These are phyloP conservation scores for Triplophysa siluroides DNA, from an alignment of 2,113 vertebrate species.

Conservation along the genomic window DNA sequence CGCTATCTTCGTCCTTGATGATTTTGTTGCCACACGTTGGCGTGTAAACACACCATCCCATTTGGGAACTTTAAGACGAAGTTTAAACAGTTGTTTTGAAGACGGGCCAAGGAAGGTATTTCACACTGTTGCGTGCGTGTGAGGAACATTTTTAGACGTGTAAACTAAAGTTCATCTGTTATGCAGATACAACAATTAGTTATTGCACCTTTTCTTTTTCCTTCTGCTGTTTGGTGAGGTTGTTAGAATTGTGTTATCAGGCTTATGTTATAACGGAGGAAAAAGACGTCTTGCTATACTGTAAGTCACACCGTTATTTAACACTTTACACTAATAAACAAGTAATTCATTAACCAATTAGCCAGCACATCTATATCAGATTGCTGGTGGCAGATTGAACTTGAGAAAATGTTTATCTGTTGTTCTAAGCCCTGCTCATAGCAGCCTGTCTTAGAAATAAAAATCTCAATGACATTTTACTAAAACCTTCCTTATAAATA, in stretches of 20 bases:
- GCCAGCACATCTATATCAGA: not conserved
- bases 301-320: slow-evolving; percentile 5
- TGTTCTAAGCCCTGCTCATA: not conserved
- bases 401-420: not conserved
- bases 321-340: slow-evolving; percentile 11
- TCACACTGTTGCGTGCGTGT: not conserved
- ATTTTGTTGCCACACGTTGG: slow-evolving; percentile 15
- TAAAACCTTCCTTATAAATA: not conserved
- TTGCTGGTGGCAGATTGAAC: not conserved
- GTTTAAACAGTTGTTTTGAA: not conserved
- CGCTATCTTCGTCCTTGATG: slow-evolving; percentile 12
- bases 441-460: not conserved
- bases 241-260: not conserved
- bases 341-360: not conserved
- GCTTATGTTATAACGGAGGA: not conserved
- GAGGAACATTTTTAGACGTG: slow-evolving; percentile 2
- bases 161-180: slow-evolving; percentile 2
- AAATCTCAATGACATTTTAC: not conserved
- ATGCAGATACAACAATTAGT: slow-evolving; percentile 16
- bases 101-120: not conserved
- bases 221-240: not conserved
- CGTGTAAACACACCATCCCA: not conserved
- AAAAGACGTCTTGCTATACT: not conserved
- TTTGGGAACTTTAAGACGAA: not conserved
- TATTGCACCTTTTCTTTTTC: slow-evolving; percentile 5